phyloP scores from a whole-genome alignment of 2,113 vertebrate genomes.

The Solea senegalensis region DNA sequence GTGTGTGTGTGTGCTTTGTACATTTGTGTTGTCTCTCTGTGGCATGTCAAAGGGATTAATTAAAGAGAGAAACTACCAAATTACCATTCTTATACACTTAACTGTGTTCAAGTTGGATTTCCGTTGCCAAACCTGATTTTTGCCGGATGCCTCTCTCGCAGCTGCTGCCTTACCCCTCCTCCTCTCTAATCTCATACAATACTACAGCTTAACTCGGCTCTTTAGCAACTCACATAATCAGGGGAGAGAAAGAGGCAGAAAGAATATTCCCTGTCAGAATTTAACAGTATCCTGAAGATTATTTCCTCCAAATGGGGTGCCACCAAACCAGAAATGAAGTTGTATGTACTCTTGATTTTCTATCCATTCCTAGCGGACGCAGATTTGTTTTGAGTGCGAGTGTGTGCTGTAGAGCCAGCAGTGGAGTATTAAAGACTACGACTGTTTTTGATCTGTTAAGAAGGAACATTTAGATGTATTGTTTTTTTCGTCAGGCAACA shows the following conservation, averaged over 20 bases:
- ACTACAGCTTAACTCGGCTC: conserved; percentile 40
- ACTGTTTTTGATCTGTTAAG: conserved; percentile 33
- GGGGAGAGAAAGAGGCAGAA: conserved; percentile 41
- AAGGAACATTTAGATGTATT: conserved; percentile 3
- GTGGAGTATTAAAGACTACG: conserved; percentile 15
- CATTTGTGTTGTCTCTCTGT: conserved; percentile 10
- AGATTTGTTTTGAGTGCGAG: conserved; percentile 5
- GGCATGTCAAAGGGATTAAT: conserved; percentile 8
- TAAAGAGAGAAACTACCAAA: conserved; percentile 14
- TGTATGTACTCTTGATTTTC: conserved; percentile 60
- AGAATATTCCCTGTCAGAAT: conserved; percentile 23
- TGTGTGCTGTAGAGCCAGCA: not conserved
- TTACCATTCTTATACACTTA: conserved; percentile 23
- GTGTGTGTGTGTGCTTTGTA: not conserved
- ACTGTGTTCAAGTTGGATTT: conserved; percentile 7
- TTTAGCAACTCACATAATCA: conserved; percentile 38
- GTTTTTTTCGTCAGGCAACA: conserved; percentile 3
- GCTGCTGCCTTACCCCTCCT: conserved; percentile 1
- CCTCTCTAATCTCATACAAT: conserved; percentile 56
- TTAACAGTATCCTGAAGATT: conserved; percentile 31
- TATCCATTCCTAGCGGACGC: conserved; percentile 5
- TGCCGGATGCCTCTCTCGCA: not conserved
- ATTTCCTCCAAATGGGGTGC: conserved; percentile 60
- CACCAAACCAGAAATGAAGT: conserved; percentile 51
- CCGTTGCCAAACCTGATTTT: not conserved